These are phyloP conservation scores for Pedionomus torquatus DNA, from an alignment of 2,113 vertebrate genomes.

Conservation along the genomic window DNA sequence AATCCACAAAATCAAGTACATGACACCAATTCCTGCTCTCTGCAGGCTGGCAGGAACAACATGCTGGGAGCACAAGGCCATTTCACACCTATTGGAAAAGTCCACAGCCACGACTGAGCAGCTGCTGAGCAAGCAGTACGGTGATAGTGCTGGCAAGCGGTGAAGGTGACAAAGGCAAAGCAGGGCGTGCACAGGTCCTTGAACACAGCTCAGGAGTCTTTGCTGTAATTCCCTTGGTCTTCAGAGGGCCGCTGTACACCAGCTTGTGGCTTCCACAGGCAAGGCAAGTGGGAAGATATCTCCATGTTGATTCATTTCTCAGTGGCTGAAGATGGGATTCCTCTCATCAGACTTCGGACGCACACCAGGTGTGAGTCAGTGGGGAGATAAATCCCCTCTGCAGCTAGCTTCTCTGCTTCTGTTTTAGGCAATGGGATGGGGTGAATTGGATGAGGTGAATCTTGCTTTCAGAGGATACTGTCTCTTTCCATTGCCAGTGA, in stretches of 20 bases:
- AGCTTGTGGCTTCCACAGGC: neutral
- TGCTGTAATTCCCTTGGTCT: neutral
- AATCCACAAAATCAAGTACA: neutral
- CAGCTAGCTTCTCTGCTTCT: neutral
- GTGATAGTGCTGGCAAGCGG: neutral
- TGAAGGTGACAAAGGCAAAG: neutral
- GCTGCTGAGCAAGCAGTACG: neutral
- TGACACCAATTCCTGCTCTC: accelerated
- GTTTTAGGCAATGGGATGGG: neutral
- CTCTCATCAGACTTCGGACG: neutral
- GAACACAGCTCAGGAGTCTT: neutral
- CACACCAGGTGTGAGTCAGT: neutral
- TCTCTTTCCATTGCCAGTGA: neutral
- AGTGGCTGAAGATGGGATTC: neutral
- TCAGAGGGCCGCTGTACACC: neutral
- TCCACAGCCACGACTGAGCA: neutral
- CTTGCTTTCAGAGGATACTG: neutral
- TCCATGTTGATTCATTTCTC: neutral
- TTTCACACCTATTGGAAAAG: neutral
- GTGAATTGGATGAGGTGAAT: neutral
- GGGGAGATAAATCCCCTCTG: neutral
- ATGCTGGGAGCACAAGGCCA: neutral
- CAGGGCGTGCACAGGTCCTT: neutral
- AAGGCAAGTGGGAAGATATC: neutral
- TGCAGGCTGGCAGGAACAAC: accelerated